Base-by-base conservation (phyloP, 2,797 vertebrate genomes). In the Strix occidentalis region DNA sequence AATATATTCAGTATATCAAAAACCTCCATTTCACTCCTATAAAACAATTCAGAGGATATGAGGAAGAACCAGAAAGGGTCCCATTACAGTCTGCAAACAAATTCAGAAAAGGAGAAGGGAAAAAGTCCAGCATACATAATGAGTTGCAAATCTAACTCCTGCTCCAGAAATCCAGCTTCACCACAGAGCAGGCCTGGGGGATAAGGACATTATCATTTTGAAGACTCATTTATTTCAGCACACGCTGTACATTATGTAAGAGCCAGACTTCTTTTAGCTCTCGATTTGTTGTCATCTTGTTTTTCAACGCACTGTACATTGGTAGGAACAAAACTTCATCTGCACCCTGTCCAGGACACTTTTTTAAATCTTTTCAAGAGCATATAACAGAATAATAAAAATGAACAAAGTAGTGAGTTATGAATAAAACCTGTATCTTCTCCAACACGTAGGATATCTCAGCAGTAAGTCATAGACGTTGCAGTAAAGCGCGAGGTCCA, bases 1-100 rank as follows among this genome's bases (percentile, higher is more conserved):
- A 97, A 89, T 89, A 83, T 94, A 97, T 95, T 94, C 96, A 92
- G 71, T 88, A 87, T 95, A 96, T 93, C 90, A 96, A 91, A 96
- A 31, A 4, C 61, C 63, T 96, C 93, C 65, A 93, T 96, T 97
- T 93, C 93, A 88, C 54, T 94, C 93, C 87, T 80, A 71, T 94
- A 94, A 96, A 95, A 95, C 90, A 97, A 89, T 93, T 80, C 89
- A 43, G 77, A 93, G 46, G 64, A 75, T 85, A 70, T 51, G 54
- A 93, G 63, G 90, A 95, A 88, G 84, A 94, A 56, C 66, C 70
- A 91, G 93, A 90, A 95, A 95, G 70, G 72, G 82, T 69, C 72
- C 84, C 90, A 94, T 92, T 97, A 89, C 79, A 89, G 80, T 28
- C 84, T 79, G 91, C n/a, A 92, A 96, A 95, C 78, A 90, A 90